phyloP scores from a whole-genome alignment of 2,888 invertebrate species.

The Girardia tigrina region DNA sequence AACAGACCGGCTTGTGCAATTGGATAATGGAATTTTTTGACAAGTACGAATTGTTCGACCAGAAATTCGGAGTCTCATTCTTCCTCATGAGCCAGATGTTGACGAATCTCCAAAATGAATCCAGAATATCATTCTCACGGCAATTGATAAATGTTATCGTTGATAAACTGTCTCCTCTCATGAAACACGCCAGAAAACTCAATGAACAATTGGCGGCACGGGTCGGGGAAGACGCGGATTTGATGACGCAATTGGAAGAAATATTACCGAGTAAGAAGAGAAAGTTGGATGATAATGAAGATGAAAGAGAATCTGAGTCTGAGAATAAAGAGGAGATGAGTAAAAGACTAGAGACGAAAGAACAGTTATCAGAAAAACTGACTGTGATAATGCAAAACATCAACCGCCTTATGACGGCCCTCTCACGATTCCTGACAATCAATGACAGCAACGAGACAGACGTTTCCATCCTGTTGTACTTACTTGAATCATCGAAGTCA shows the following conservation, averaged over 20 bases:
- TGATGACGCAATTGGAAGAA: not conserved
- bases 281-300: not conserved
- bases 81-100: not conserved
- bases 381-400: not conserved
- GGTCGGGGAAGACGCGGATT: not conserved
- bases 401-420: too few species aligned
- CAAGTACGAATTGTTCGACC: not conserved
- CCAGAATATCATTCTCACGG: not conserved
- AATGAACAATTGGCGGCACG: not conserved
- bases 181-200: not conserved
- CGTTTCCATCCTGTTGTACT: too few species aligned
- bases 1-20: not conserved
- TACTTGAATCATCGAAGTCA: too few species aligned
- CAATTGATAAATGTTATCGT: not conserved
- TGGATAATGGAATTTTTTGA: not conserved
- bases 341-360: not conserved
- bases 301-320: not conserved
- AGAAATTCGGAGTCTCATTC: not conserved
- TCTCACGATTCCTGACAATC: too few species aligned
- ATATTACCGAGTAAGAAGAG: not conserved
- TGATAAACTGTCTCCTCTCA: not conserved
- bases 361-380: not conserved
- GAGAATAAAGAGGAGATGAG: too few species aligned
- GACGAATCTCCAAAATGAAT: not conserved
- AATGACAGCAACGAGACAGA: too few species aligned